phyloP scores from a whole-genome alignment of 2,888 invertebrate genomes.

The Ecliptopera silaceata region DNA sequence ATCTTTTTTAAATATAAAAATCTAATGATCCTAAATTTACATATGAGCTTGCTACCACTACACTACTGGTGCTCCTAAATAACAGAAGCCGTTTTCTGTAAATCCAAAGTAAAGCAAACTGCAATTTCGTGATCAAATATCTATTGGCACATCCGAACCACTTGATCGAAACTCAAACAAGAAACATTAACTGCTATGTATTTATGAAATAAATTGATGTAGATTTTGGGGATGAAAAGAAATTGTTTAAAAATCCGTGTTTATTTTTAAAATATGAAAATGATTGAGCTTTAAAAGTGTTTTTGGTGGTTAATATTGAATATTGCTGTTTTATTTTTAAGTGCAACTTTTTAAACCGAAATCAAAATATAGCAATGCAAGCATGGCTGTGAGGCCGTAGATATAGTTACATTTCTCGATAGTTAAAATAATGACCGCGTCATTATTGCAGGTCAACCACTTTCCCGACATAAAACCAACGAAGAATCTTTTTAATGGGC shows the following conservation, averaged over 20 bases:
- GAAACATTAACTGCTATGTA: background rate
- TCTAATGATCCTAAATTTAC: too few relatives aligned
- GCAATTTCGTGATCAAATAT: conserved; percentile 9
- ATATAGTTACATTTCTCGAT: too few relatives aligned
- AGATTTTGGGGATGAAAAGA: background rate
- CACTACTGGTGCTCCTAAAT: too few relatives aligned
- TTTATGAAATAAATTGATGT: background rate
- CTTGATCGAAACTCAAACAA: conserved; percentile 1
- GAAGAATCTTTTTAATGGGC: background rate
- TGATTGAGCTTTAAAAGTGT: background rate
- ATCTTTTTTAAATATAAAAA: too few relatives aligned
- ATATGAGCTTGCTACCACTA: too few relatives aligned
- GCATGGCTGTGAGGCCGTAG: too few relatives aligned
- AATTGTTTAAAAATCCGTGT: background rate
- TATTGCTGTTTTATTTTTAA: too few relatives aligned
- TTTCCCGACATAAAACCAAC: background rate
- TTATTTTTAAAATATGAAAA: background rate
- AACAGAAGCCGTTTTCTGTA: background rate
- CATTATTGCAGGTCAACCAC: background rate
- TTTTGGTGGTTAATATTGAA: too few relatives aligned
- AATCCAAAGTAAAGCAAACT: background rate
- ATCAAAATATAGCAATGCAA: too few relatives aligned
- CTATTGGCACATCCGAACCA: conserved; percentile 3
- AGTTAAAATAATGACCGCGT: too few relatives aligned
- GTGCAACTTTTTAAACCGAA: too few relatives aligned